Conservation (phyloP, 2,888 invertebrate species). For the Volucella inanis region DNA sequence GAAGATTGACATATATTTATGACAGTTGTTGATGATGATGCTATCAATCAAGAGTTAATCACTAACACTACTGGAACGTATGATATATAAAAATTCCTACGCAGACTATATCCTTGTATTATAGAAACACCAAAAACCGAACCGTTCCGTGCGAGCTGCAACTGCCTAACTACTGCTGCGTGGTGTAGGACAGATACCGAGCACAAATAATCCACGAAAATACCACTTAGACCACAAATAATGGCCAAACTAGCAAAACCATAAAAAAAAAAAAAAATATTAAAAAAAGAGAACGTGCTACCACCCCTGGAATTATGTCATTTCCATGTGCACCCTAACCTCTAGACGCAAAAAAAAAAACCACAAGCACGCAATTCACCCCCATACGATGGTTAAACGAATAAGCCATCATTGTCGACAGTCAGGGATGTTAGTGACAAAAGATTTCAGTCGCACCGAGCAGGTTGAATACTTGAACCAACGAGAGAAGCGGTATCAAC, state of each 20-base stretch:
- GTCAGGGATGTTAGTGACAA: neutral
- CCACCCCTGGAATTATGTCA: conserved; percentile 46
- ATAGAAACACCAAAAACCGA: neutral
- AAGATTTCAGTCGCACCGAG: neutral
- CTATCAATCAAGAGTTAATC: too few species aligned
- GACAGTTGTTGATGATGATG: too few species aligned
- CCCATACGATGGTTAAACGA: neutral
- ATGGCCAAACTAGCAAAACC: conserved; percentile 2
- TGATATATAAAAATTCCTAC: neutral
- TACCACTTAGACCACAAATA: conserved; percentile 37
- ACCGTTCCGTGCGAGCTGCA: conserved; percentile 25
- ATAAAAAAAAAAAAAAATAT: neutral
- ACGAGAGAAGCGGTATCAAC: neutral
- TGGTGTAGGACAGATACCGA: conserved; percentile 51
- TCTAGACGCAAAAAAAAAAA: neutral
- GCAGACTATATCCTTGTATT: neutral
- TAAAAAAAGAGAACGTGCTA: conserved; percentile 42
- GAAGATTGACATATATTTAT: too few species aligned
- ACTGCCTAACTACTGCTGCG: conserved; percentile 37
- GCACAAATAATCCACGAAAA: conserved; percentile 61
- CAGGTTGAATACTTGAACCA: neutral
- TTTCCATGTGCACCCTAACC: conserved; percentile 49
- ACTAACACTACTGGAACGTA: too few species aligned
- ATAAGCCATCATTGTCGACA: conserved; percentile 7
- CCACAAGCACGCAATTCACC: conserved; percentile 34